Conservation (phyloP, 1,140 invertebrate genomes). For the Orchestia grillus region DNA sequence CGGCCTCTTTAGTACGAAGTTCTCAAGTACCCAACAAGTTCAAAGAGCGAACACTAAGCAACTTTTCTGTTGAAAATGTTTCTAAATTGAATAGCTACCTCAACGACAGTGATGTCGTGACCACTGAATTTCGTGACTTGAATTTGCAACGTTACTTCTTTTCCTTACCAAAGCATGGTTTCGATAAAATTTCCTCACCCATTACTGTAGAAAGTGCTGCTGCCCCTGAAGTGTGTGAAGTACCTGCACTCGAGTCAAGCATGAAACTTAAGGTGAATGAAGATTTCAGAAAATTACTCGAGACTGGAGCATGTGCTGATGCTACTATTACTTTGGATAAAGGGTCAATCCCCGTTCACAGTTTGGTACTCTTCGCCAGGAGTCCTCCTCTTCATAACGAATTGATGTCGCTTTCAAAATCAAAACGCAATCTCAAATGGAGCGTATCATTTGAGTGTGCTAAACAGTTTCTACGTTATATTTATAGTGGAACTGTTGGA, state of each 20-base stretch:
- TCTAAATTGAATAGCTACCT: background rate
- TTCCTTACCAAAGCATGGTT: background rate
- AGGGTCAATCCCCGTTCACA: background rate
- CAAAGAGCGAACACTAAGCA: background rate
- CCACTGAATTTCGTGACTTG: background rate
- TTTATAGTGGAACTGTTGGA: background rate
- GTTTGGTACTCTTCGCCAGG: background rate
- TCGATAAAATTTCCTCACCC: background rate
- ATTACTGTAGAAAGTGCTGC: background rate
- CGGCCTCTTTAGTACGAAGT: background rate
- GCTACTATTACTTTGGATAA: background rate
- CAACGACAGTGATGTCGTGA: background rate
- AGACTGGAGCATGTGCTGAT: background rate
- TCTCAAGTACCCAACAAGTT: background rate
- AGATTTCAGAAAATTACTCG: background rate
- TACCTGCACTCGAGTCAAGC: background rate
- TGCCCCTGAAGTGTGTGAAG: background rate
- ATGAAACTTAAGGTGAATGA: background rate
- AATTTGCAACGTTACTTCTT: background rate
- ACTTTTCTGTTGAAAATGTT: slow-evolving; percentile 14
- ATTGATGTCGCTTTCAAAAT: background rate
- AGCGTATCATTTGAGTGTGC: background rate
- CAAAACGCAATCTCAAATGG: background rate
- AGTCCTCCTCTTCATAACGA: background rate
- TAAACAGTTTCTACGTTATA: background rate